Evolutionary conservation across 2,888 invertebrate species (phyloP), one percentile per base, ranked within the genome.

Genomic region (Calameuta pallipes): DNA sequence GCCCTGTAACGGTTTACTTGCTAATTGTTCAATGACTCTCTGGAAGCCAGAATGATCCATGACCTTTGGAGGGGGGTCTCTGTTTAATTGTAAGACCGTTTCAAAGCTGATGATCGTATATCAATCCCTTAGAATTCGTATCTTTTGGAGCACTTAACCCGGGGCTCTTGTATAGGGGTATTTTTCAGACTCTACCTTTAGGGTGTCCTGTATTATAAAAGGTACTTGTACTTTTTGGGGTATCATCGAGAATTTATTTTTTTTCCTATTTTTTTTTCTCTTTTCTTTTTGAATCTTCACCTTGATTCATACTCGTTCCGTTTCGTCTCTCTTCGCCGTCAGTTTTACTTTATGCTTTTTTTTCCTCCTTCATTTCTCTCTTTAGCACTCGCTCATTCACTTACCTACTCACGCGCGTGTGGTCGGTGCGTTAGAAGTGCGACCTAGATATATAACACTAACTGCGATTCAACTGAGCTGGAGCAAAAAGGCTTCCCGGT

Each of bases 401-500:
- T 56, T 23, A 56, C 23, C 15, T 23, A 56, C 23, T 56, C 41
- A 23, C 41, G 41, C 23, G 41, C 2, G 41, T 9, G 41, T 23
- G 4, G 23, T 41, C 41, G 41, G 41, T 56, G 41, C 41, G 41
- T 56, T 23, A 56, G 41, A 56, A 56, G 41, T 56, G 41, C 41
- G 41, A 56, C 23, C 41, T 56, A 56, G 41, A 56, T 56, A 56
- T 56, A 56, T 56, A 56, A 56, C 1, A 23, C 15, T 56, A 56
- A 56, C 41, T 56, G 41, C 41, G 23, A 56, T 23, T 56, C 41
- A 71, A 12, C 71, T 3, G 13, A 15, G 31, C 71, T 4, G 31
- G 71, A 71, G 71, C 33, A 71, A 71, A 71, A 71, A 31, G 71
- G 71, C 31, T 71, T 31, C 71, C 30, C 31, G 71, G 71, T 15